Evolutionary conservation across 2,888 invertebrate genomes (phyloP), one percentile per base, ranked within the genome.

Genomic region (Coenonympha arcania): DNA sequence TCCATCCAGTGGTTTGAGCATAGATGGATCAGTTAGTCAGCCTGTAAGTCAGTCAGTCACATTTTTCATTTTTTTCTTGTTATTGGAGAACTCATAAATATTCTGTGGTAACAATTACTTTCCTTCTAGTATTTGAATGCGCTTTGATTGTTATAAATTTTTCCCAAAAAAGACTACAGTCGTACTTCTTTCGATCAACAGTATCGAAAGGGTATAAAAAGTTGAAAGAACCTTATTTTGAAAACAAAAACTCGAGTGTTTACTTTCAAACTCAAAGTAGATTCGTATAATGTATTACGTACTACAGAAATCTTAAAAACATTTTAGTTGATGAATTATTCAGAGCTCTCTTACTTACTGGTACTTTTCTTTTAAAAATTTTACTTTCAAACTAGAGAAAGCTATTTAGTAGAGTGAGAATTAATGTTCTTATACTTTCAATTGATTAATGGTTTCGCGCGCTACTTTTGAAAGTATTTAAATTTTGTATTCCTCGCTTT

Each of bases 301-400:
- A 41, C 41, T 42, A 42, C 30, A 46, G 45, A 46, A 50, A 20
- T 50, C 43, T 47, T 49, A 22, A 30, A 37, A 49, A 45, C 31
- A 37, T 53, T 53, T 43, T 42, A 50, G 43, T 39, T 43, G 13
- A 37, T 53, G 46, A 47, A 50, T 53, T 37, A 50, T 53, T 53
- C 50, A 47, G 36, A 33, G 20, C 24, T 26, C 19, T 49, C 37
- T n/a, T 4, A 28, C 33, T 24, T 34, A 30, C n/a, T n/a, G n/a
- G n/a, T n/a, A n/a, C 44, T 44, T 44, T 44, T 44, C 44, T 44
- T 34, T 44, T 24, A 44, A 24, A 43, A 34, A 44, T 24, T 44
- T 31, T 34, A 34, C 44, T 44, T 34, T 34, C 24, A 44, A 44
- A 44, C 44, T 44, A 26, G 44, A 44, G 24, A 44, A 44, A 34